A percentile compares a stretch with the other conserved stretches of the same genome.
Evolutionary conservation across 1,140 invertebrate species (phyloP).

Genomic region (Drosophila parvula): DNA sequence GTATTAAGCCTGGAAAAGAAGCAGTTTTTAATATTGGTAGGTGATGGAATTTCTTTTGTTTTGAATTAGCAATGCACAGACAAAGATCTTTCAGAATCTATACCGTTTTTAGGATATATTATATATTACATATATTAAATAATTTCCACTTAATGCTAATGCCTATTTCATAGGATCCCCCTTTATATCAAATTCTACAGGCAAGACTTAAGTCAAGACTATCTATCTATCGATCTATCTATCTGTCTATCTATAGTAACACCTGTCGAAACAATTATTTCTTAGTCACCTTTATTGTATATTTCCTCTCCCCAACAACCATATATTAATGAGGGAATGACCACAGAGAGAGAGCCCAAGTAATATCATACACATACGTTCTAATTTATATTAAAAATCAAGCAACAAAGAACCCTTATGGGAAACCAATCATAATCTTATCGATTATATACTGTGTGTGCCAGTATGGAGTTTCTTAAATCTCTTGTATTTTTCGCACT

Average conservation of each 20-base stretch:
- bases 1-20: no score
- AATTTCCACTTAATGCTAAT: neutral
- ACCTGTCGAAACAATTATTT: conserved; percentile 7
- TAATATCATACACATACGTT: conserved; percentile 1
- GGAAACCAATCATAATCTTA: conserved; percentile 34
- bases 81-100: no score
- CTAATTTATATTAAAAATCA: conserved; percentile 2
- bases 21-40: no score
- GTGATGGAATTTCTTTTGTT: no score
- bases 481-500: conserved; percentile 27
- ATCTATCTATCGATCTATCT: neutral
- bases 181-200: neutral
- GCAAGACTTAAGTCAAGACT: neutral
- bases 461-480: conserved; percentile 20
- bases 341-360: neutral
- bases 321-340: conserved; percentile 8
- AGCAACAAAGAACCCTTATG: conserved; percentile 33
- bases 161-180: neutral
- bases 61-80: no score
- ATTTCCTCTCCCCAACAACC: neutral
- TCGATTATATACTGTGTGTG: neutral
- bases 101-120: no score
- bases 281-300: conserved; percentile 24
- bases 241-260: neutral
- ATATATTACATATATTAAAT: no score